Evolutionary conservation across 2,797 vertebrate genomes (phyloP).

Genomic region (Margarornis squamiger): DNA sequence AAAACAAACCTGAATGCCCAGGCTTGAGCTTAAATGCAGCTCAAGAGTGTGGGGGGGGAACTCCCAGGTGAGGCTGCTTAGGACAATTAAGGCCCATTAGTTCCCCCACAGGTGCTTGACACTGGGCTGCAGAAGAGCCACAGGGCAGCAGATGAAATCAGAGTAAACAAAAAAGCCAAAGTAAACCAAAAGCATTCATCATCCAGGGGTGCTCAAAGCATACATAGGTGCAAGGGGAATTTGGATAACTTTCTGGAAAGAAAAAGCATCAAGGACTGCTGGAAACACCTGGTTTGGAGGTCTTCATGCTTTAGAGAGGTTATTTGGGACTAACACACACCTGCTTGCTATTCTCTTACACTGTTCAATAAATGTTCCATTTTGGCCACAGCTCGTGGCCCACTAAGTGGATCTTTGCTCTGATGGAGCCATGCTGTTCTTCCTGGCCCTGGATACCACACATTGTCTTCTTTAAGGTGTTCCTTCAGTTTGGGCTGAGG

Average conservation of each 20-base stretch:
- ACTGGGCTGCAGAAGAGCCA: background rate
- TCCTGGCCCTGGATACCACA: background rate
- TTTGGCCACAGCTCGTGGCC: background rate
- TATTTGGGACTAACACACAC: background rate
- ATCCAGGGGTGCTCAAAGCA: background rate
- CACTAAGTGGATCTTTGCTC: background rate
- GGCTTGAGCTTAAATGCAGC: background rate
- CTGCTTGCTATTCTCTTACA: background rate
- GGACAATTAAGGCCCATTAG: background rate
- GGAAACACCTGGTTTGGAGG: background rate
- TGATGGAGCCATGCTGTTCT: background rate
- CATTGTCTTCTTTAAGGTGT: background rate
- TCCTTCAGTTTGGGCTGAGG: background rate
- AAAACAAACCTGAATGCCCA: background rate
- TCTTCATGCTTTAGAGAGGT: background rate
- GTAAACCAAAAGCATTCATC: background rate
- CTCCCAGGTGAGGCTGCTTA: background rate
- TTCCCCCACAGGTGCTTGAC: background rate
- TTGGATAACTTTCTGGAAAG: background rate
- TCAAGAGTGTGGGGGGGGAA: background rate
- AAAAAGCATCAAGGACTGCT: background rate
- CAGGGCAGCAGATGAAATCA: background rate
- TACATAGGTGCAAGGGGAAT: accelerated
- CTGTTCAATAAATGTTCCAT: background rate
- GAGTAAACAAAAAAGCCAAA: background rate